These are phyloP conservation scores for Gerosis bhagava DNA, from an alignment of 2,888 invertebrate species.

Conservation along the genomic window DNA sequence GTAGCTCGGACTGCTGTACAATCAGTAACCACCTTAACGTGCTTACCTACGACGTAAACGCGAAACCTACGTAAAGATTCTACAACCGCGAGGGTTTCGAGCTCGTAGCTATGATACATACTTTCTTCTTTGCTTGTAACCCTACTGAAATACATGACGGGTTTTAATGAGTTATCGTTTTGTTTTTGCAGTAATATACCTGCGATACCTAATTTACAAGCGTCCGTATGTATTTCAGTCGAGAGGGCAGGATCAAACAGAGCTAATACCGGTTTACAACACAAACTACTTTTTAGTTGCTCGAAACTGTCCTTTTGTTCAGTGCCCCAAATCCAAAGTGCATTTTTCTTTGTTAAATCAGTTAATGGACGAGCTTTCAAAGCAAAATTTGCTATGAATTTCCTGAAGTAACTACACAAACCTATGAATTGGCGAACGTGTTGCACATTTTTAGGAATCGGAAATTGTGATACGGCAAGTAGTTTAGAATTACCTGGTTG, in stretches of 20 bases:
- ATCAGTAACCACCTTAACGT: constrained; percentile 37
- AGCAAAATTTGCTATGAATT: constrained; percentile 39
- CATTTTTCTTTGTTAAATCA: constrained; percentile 35
- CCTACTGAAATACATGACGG: constrained; percentile 43
- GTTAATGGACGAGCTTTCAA: constrained; percentile 36
- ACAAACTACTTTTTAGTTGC: constrained; percentile 25
- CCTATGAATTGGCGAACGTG: constrained; percentile 39
- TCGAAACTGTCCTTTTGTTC: constrained; percentile 29
- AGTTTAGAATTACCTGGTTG: constrained; percentile 34
- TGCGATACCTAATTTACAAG: constrained; percentile 37
- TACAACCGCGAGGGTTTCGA: constrained; percentile 45
- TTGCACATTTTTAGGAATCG: constrained; percentile 34
- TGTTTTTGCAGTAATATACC: constrained; percentile 42
- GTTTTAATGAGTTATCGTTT: constrained; percentile 28
- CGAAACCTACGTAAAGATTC: constrained; percentile 38
- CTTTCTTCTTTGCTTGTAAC: constrained; percentile 38
- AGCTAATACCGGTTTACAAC: constrained; percentile 25
- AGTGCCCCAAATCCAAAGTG: constrained; percentile 29
- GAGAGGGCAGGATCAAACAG: constrained; percentile 35
- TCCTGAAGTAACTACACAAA: constrained; percentile 26
- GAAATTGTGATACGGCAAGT: constrained; percentile 32
- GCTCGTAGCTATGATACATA: constrained; percentile 46
- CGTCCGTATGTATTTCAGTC: constrained; percentile 42
- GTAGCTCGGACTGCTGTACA: constrained; percentile 42
- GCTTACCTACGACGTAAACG: constrained; percentile 35